Evolutionary conservation across 2,113 vertebrate species (phyloP), one percentile per base, ranked within the genome.

Genomic region (Lucifuga dentata): DNA sequence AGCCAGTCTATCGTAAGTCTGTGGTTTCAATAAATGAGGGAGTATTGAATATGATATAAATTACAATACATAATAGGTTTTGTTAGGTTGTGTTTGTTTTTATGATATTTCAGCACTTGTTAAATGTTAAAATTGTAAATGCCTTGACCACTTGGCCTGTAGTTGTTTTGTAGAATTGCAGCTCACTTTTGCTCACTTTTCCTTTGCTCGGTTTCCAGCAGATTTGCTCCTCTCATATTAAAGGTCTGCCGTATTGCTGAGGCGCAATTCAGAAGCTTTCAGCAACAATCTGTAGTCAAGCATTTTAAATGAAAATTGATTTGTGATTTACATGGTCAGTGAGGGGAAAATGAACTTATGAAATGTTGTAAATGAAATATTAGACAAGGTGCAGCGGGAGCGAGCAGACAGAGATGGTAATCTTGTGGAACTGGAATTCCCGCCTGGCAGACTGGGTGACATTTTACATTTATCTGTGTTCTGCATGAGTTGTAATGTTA

Each of bases 261-360:
- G 94, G 92, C 91, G 92, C 94, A 89, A 90, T 93, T 86, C 88
- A 89, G 86, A 89, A 89, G 94, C 93, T 95, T 95, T 96, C 94
- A 95, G 93, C 94, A 94, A 94, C 95, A 96, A 95, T 95, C 95
- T 93, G 93, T 95, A 96, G 93, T 95, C 94, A 94, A 95, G 95
- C 93, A 94, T 95, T 96, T 95, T 94, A 98, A 98, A 98, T 97
- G 95, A 96, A 96, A 99, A 98, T 98, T 98, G 96, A 98, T 98
- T 97, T 96, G 95, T 96, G 95, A 97, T 98, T 97, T 98, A 98
- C 96, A 98, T 99, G 96, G 95, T 95, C 95, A 96, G 94, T 94
- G 95, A 95, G 94, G 96, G 95, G 94, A 96, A 95, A 96, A 97
- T 98, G 95, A 98, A 97, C 95, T 96, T 96, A 95, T 94, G 93